A percentile compares a stretch with the other conserved stretches of the same genome.
phyloP scores from a whole-genome alignment of 2,113 vertebrate genomes.

The Macaca fascicularis region DNA sequence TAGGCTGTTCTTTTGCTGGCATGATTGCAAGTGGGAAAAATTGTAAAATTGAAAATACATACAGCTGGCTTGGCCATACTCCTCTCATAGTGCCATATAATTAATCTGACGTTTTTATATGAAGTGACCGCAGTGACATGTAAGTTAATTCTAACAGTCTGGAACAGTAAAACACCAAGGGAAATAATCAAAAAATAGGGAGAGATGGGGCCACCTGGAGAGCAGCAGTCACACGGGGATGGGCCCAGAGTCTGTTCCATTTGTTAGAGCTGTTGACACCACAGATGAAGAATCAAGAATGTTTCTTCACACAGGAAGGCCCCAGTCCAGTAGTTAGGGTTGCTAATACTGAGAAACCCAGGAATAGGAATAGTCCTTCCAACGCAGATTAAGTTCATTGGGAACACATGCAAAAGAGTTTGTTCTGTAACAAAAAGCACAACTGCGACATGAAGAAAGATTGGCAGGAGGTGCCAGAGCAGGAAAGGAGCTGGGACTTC shows the following conservation, averaged over 20 bases:
- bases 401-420: neutral
- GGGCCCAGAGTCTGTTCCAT: neutral
- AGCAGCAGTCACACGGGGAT: neutral
- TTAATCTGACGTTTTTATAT: conserved; percentile 13
- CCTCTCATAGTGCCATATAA: neutral
- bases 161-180: neutral
- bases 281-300: neutral
- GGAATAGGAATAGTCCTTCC: neutral
- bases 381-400: neutral
- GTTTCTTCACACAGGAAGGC: neutral
- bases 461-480: neutral
- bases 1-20: neutral
- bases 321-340: neutral
- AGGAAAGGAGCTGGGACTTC: neutral
- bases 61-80: neutral
- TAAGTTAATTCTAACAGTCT: neutral
- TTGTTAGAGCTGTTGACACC: neutral
- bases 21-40: conserved; percentile 47
- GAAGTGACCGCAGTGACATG: neutral
- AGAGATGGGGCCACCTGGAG: neutral
- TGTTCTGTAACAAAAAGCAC: neutral
- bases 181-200: neutral
- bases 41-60: conserved; percentile 68
- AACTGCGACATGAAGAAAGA: neutral
- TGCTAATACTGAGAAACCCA: neutral